Evolutionary conservation across 1,140 invertebrate species (phyloP).

Genomic region (Diorhabda sublineata): DNA sequence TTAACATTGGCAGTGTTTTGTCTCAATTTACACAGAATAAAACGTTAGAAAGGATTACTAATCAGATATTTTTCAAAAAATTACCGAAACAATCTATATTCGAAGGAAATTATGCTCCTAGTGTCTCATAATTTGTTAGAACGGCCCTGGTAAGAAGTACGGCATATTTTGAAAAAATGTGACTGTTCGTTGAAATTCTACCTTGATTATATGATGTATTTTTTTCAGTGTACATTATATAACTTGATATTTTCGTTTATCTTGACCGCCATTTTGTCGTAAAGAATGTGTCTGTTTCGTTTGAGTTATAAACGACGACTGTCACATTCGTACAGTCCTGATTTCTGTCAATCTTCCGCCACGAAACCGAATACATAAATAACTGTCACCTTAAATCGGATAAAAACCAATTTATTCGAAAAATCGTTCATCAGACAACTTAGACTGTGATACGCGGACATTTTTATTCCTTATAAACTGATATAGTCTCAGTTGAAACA

Average conservation of each 20-base stretch:
- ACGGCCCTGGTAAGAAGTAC: too few species aligned
- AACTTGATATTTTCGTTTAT: constrained; percentile 21
- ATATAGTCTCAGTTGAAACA: constrained; percentile 25
- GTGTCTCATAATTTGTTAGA: too few species aligned
- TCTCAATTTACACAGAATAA: too few species aligned
- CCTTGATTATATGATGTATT: neutral
- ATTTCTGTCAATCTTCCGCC: constrained; percentile 37
- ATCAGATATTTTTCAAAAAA: too few species aligned
- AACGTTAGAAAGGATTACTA: too few species aligned
- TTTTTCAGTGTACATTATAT: constrained; percentile 29
- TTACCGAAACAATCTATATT: too few species aligned
- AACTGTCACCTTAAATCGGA: constrained; percentile 35
- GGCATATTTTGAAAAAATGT: too few species aligned
- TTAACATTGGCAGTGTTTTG: too few species aligned
- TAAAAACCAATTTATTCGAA: constrained; percentile 40
- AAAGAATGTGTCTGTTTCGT: constrained; percentile 28
- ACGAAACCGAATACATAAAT: constrained; percentile 33
- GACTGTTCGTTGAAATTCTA: too few species aligned
- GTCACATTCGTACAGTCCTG: constrained; percentile 32
- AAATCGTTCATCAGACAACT: constrained; percentile 22
- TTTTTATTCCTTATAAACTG: neutral
- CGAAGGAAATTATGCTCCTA: too few species aligned
- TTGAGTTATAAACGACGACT: constrained; percentile 36
- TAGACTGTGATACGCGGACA: constrained; percentile 26
- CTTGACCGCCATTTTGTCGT: constrained; percentile 38